phyloP scores from a whole-genome alignment of 2,113 vertebrate genomes.

The Prochilodus magdalenae region DNA sequence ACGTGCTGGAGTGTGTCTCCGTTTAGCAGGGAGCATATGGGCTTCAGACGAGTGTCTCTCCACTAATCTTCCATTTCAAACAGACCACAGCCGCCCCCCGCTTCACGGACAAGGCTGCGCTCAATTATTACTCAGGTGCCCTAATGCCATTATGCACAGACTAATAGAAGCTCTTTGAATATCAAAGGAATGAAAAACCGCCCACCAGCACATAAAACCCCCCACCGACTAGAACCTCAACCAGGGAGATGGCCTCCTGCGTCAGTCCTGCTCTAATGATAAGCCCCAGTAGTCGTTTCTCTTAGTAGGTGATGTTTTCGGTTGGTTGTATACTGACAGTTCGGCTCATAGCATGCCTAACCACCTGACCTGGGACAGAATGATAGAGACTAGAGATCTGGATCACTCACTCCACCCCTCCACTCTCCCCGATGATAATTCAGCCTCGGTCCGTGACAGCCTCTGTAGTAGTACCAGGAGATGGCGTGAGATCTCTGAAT shows the following conservation, averaged over 20 bases:
- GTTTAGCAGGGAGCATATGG: constrained; percentile 9
- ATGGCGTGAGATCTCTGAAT: no score
- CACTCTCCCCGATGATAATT: no score
- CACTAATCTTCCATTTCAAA: constrained; percentile 9
- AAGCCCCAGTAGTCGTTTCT: not conserved
- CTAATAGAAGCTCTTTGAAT: constrained; percentile 20
- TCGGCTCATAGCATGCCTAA: no score
- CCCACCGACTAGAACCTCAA: not conserved
- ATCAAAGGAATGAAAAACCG: constrained; percentile 28
- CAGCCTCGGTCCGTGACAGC: no score
- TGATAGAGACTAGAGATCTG: no score
- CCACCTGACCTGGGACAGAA: no score
- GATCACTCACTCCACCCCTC: no score
- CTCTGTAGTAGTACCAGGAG: no score
- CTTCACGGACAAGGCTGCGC: not conserved
- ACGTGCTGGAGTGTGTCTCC: not conserved
- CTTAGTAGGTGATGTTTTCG: not conserved
- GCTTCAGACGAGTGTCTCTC: constrained; percentile 2
- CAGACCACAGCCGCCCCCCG: not conserved
- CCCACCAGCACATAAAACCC: not conserved
- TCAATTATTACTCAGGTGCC: constrained; percentile 32
- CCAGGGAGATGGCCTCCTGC: not conserved
- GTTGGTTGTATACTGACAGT: no score
- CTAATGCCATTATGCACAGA: constrained; percentile 20
- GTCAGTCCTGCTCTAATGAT: not conserved